Conservation (phyloP, 2,113 vertebrate genomes). For the Phalacrocorax pelagicus region DNA sequence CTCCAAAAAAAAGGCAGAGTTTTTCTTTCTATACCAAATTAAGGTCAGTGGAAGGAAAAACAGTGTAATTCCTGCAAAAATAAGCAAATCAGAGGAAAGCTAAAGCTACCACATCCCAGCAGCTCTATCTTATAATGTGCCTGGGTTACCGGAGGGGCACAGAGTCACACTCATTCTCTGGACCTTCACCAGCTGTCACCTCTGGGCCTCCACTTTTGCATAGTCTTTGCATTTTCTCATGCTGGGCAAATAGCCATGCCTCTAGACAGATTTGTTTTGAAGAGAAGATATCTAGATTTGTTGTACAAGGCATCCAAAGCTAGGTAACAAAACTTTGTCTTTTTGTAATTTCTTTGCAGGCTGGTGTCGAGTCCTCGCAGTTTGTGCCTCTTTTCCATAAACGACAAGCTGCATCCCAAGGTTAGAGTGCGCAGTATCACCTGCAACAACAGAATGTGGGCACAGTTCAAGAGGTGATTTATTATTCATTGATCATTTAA, state of each 20-base stretch:
- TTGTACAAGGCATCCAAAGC: not conserved
- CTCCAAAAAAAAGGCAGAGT: not conserved
- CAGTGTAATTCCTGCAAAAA: slow-evolving; percentile 5
- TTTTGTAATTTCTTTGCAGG: not conserved
- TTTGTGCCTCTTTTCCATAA: not conserved
- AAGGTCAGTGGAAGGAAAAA: not conserved
- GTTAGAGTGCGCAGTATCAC: not conserved
- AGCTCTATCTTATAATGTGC: not conserved
- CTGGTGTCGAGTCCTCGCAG: not conserved
- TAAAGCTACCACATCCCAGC: not conserved
- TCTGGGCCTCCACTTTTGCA: not conserved
- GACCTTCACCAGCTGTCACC: not conserved
- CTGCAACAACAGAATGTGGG: not conserved
- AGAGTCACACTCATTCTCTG: not conserved
- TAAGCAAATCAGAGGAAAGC: not conserved
- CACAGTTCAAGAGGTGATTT: not conserved
- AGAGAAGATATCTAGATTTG: not conserved
- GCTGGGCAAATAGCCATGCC: not conserved
- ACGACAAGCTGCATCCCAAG: not conserved
- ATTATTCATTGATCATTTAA: slow-evolving; percentile 39
- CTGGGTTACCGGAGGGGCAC: rapidly evolving
- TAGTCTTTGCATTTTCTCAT: not conserved
- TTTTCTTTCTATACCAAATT: not conserved
- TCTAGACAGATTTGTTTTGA: not conserved
- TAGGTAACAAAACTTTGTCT: not conserved